Evolutionary conservation across 2,797 vertebrate genomes (phyloP).

Genomic region (Poecilia picta): DNA sequence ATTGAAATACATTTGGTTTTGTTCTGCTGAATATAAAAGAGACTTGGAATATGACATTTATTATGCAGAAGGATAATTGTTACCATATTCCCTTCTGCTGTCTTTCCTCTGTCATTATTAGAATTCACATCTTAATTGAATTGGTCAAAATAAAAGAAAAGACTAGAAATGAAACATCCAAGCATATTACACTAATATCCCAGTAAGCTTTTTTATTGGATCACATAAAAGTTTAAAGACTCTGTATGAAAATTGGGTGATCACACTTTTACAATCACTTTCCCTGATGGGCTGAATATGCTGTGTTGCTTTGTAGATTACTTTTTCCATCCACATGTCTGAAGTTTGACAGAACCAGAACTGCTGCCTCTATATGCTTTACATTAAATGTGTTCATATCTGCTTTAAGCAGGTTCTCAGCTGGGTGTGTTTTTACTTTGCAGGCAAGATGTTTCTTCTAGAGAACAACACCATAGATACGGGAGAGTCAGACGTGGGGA

Average conservation of each 20-base stretch:
- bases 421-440: constrained; percentile 22
- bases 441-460: constrained; percentile 92
- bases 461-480: constrained; percentile 99
- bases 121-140: background rate
- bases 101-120: background rate
- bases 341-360: background rate
- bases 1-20: background rate
- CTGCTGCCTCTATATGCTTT: background rate
- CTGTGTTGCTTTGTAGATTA: background rate
- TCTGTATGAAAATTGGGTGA: background rate
- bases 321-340: background rate
- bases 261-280: constrained; percentile 1
- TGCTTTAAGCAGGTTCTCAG: background rate
- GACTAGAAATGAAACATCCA: background rate
- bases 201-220: background rate
- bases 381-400: background rate
- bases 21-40: background rate
- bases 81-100: background rate
- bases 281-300: background rate
- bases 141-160: background rate
- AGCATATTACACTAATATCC: background rate
- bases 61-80: background rate
- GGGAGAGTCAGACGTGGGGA: constrained; percentile 95
- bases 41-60: background rate
- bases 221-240: constrained; percentile 3